A percentile compares a stretch with the other conserved stretches of the same genome.
phyloP scores from a whole-genome alignment of 1,140 invertebrate genomes.

The Asobara japonica region DNA sequence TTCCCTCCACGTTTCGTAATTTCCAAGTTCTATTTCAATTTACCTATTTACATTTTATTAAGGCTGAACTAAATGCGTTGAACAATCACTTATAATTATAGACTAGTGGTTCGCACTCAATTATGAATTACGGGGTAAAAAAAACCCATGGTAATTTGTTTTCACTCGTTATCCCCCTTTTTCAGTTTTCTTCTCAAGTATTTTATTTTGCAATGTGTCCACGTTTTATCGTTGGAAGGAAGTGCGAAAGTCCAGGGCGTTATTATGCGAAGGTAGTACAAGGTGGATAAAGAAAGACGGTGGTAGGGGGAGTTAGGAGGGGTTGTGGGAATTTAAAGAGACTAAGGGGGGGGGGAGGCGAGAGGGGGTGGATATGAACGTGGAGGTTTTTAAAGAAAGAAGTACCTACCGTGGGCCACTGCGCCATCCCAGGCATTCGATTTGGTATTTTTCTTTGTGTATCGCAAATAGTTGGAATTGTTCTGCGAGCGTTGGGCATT shows the following conservation, averaged over 20 bases:
- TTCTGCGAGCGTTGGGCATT: conserved; percentile 64
- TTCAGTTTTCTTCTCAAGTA: not conserved
- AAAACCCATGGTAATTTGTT: not conserved
- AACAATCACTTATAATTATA: conserved; percentile 5
- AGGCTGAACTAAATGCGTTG: not conserved
- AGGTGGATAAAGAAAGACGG: conserved; percentile 40
- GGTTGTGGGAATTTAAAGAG: conserved; percentile 35
- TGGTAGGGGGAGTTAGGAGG: conserved; percentile 34
- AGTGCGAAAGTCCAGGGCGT: conserved; percentile 22
- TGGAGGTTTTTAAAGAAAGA: conserved; percentile 20
- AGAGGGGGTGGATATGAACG: conserved; percentile 22
- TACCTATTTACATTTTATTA: not conserved
- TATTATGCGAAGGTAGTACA: conserved; percentile 24
- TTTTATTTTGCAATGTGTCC: conserved; percentile 10
- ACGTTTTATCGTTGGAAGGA: conserved; percentile 9
- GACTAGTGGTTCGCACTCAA: not conserved
- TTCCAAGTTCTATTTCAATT: not conserved
- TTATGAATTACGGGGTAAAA: not conserved
- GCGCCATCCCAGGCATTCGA: conserved; percentile 66
- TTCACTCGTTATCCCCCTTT: not conserved
- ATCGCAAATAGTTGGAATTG: conserved; percentile 67
- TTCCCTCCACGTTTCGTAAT: not conserved
- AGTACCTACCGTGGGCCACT: conserved; percentile 38
- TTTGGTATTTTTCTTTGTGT: conserved; percentile 69
- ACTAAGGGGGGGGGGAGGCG: conserved; percentile 27